phyloP scores from a whole-genome alignment of 2,797 vertebrate genomes.

The Emydoidea blandingii region DNA sequence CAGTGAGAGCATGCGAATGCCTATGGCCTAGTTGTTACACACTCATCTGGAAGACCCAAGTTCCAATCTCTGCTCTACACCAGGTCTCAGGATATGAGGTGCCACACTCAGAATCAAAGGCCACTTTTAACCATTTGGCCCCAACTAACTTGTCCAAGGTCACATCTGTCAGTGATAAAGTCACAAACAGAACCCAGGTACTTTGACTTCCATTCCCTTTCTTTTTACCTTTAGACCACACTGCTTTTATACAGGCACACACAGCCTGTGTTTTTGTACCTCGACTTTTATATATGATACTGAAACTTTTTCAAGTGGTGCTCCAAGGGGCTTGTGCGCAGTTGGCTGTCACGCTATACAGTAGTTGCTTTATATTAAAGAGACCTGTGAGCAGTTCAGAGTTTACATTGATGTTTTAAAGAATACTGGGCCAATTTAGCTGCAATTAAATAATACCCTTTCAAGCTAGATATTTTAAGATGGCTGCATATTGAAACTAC shows the following conservation, averaged over 20 bases:
- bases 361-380: not conserved
- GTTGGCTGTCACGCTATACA: rapidly evolving
- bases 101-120: not conserved
- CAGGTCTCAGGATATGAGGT: not conserved
- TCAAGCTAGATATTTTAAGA: not conserved
- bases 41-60: not conserved
- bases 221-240: not conserved
- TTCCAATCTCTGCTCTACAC: not conserved
- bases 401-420: not conserved
- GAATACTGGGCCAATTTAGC: not conserved
- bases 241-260: not conserved
- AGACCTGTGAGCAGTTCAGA: not conserved
- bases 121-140: not conserved
- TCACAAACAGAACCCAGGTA: not conserved
- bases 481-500: constrained; percentile 31
- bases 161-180: rapidly evolving
- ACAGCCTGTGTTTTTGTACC: rapidly evolving
- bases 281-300: rapidly evolving
- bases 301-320: not conserved
- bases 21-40: not conserved
- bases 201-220: not conserved
- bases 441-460: constrained; percentile 11
- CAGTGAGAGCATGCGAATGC: not conserved
- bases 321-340: rapidly evolving
- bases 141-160: not conserved